Percentiles rank a stretch among this genome's conserved stretches.
Conservation (phyloP, 2,888 invertebrate genomes). For the Lycia hirtaria region DNA sequence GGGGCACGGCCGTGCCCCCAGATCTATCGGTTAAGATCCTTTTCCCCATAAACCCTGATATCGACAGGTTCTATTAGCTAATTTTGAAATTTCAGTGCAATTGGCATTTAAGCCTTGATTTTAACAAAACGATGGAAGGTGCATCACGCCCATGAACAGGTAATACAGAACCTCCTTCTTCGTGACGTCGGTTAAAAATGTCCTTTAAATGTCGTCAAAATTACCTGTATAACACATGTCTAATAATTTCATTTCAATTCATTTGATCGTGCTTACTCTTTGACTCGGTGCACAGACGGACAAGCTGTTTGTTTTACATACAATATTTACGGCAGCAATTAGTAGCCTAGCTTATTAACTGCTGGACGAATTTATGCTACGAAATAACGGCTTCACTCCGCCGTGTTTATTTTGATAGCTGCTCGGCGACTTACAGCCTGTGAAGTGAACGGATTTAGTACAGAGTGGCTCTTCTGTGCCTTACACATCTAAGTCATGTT, state of each 20-base stretch:
- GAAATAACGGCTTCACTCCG: constrained; percentile 57
- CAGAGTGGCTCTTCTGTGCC: constrained; percentile 23
- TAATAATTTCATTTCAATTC: constrained; percentile 1
- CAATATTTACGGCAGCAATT: constrained; percentile 77
- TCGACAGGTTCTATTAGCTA: too few relatives aligned
- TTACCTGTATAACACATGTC: too few relatives aligned
- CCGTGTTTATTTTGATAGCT: constrained; percentile 61
- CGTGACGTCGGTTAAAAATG: too few relatives aligned
- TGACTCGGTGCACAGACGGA: constrained; percentile 53
- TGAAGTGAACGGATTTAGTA: constrained; percentile 27
- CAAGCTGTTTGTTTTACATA: constrained; percentile 75
- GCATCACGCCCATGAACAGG: too few relatives aligned
- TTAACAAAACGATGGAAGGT: too few relatives aligned
- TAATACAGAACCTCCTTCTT: too few relatives aligned
- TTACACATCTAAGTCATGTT: constrained; percentile 5
- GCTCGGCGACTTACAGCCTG: constrained; percentile 55
- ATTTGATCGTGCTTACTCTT: constrained; percentile 44
- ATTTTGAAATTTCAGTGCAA: too few relatives aligned
- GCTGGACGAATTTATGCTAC: constrained; percentile 65
- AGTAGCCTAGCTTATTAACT: constrained; percentile 75
- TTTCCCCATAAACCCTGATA: too few relatives aligned
- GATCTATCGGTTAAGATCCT: too few relatives aligned
- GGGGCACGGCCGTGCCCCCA: too few relatives aligned
- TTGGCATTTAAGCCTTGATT: too few relatives aligned
- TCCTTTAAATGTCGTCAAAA: too few relatives aligned